Percentiles rank a stretch among this genome's conserved stretches.
Evolutionary conservation across 2,797 vertebrate genomes (phyloP).

Genomic region (Rhodeus uyekii): DNA sequence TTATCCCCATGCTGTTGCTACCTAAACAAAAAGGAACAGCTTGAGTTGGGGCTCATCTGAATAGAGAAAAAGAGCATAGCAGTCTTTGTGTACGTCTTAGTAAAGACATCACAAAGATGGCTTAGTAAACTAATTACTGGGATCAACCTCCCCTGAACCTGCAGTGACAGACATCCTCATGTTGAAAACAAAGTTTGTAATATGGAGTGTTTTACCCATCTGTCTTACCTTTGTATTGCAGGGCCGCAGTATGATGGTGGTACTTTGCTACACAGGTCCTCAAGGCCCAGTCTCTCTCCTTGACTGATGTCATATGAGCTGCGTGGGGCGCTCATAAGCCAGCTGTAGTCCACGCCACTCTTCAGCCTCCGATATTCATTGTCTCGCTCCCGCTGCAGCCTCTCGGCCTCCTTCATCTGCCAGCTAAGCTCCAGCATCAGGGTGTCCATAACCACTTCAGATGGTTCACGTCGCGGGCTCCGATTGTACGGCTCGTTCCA

Average conservation of each 20-base stretch:
- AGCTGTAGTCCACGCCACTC: slow-evolving; percentile 94
- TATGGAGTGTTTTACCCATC: background rate
- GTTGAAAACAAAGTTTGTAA: background rate
- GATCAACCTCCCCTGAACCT: background rate
- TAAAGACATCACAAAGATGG: slow-evolving; percentile 1
- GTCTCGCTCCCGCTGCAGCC: slow-evolving; percentile 84
- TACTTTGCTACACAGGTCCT: slow-evolving; percentile 90
- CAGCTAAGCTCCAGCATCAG: slow-evolving; percentile 95
- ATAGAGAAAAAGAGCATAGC: background rate
- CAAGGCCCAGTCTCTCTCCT: slow-evolving; percentile 85
- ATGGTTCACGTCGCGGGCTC: slow-evolving; percentile 78
- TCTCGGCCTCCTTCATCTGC: slow-evolving; percentile 90
- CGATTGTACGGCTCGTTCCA: slow-evolving; percentile 82
- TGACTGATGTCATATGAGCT: slow-evolving; percentile 84
- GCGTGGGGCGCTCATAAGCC: slow-evolving; percentile 86
- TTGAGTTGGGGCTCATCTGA: background rate
- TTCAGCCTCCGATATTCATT: slow-evolving; percentile 81
- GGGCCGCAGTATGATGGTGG: slow-evolving; percentile 89
- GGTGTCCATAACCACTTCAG: slow-evolving; percentile 89
- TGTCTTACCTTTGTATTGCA: slow-evolving; percentile 83
- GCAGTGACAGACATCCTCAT: background rate
- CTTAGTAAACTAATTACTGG: slow-evolving; percentile 19
- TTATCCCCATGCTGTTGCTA: background rate
- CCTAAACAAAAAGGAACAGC: background rate
- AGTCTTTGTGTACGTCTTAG: background rate